Evolutionary conservation across 2,888 invertebrate genomes (phyloP).

Genomic region (Coleophora deauratella): DNA sequence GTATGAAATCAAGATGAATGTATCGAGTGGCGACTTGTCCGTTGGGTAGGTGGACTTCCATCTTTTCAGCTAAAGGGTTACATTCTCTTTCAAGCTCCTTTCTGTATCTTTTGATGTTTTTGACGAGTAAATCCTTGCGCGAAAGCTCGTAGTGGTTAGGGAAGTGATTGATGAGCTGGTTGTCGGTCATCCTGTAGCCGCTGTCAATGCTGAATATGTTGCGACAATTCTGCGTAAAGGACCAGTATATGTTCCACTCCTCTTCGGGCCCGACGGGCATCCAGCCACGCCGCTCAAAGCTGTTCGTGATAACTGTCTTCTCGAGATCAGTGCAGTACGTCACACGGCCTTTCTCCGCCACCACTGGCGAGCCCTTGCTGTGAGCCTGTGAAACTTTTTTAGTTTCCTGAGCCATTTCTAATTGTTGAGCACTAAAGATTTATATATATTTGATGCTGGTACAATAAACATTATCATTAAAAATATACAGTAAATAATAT

Average conservation of each 20-base stretch:
- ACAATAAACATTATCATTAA: too few species aligned
- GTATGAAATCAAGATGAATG: slow-evolving; percentile 91
- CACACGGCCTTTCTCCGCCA: slow-evolving; percentile 10
- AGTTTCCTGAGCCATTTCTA: too few species aligned
- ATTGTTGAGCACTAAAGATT: too few species aligned
- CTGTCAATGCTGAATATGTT: slow-evolving; percentile 93
- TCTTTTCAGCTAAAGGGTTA: slow-evolving; percentile 86
- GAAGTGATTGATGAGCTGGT: slow-evolving; percentile 96
- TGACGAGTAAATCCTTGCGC: slow-evolving; percentile 94
- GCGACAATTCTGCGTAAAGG: slow-evolving; percentile 91
- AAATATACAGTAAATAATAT: too few species aligned
- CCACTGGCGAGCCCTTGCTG: too few species aligned
- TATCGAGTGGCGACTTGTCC: slow-evolving; percentile 83
- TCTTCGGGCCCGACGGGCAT: slow-evolving; percentile 87
- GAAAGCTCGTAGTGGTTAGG: slow-evolving; percentile 83
- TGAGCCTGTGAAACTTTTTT: too few species aligned
- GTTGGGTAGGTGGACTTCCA: slow-evolving; percentile 55
- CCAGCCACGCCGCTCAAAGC: slow-evolving; percentile 95
- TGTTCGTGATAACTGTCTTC: slow-evolving; percentile 92
- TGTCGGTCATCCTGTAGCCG: slow-evolving; percentile 93
- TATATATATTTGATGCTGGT: too few species aligned
- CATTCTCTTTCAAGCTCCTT: slow-evolving; percentile 93
- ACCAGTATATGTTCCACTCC: slow-evolving; percentile 98
- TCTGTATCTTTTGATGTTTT: slow-evolving; percentile 94
- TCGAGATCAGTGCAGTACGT: slow-evolving; percentile 88